Percentiles rank a stretch among this genome's conserved stretches.
Conservation (phyloP, 2,888 invertebrate genomes). For the Agrilus biguttatus region DNA sequence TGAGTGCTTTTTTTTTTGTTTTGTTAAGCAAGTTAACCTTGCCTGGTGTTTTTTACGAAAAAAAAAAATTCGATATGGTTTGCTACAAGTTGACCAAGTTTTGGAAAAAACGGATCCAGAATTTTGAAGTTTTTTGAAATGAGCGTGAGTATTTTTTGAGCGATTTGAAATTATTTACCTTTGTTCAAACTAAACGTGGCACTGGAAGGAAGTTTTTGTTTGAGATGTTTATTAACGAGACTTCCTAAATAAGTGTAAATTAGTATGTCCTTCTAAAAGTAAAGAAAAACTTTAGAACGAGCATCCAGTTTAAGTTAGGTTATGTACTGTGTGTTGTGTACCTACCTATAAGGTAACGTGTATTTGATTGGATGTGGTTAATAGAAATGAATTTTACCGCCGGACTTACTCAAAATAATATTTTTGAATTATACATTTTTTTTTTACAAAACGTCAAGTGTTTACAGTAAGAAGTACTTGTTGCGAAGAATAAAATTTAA, state of each 20-base stretch:
- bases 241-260: slow-evolving; percentile 21
- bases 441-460: no score
- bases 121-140: slow-evolving; percentile 19
- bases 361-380: neutral
- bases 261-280: slow-evolving; percentile 22
- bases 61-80: slow-evolving; percentile 7
- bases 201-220: slow-evolving; percentile 4
- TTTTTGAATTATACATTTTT: no score
- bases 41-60: slow-evolving; percentile 4
- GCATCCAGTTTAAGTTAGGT: slow-evolving; percentile 10
- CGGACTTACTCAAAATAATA: no score
- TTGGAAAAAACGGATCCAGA: slow-evolving; percentile 9
- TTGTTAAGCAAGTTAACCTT: slow-evolving; percentile 11
- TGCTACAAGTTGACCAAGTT: slow-evolving; percentile 5
- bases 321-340: slow-evolving; percentile 5
- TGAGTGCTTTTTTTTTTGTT: slow-evolving; percentile 6
- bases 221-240: slow-evolving; percentile 10
- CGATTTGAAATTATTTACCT: neutral
- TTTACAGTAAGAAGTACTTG: no score
- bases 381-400: neutral
- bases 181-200: slow-evolving; percentile 4
- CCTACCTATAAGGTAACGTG: neutral
- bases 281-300: slow-evolving; percentile 1
- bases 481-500: no score
- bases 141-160: slow-evolving; percentile 16